These are phyloP conservation scores for Drosophila eohydei DNA, from an alignment of 2,888 invertebrate species.

Conservation along the genomic window DNA sequence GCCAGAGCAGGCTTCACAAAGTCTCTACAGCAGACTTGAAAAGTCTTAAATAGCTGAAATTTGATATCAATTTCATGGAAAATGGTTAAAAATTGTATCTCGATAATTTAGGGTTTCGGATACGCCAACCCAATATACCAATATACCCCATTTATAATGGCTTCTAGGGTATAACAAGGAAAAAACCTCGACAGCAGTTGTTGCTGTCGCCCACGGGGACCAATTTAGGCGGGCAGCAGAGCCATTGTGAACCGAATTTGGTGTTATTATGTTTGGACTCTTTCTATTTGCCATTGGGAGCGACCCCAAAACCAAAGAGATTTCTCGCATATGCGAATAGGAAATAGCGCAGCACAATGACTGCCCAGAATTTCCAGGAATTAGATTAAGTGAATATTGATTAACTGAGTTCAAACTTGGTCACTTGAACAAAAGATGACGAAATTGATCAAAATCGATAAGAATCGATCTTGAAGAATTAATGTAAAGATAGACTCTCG, in stretches of 20 bases:
- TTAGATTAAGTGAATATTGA: background rate
- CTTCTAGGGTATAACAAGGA: background rate
- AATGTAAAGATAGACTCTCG: background rate
- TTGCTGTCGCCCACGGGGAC: conserved; percentile 2
- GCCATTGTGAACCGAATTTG: conserved; percentile 1
- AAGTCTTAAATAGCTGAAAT: too few species aligned
- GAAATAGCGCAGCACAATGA: background rate
- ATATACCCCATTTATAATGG: background rate
- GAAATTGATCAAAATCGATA: background rate
- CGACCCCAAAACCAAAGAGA: background rate
- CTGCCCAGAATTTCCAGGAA: background rate
- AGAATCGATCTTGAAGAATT: background rate
- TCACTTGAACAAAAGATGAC: background rate
- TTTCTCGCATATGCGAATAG: conserved; percentile 2
- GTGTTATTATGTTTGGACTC: conserved; percentile 5
- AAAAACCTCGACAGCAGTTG: conserved; percentile 5
- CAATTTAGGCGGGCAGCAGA: conserved; percentile 1
- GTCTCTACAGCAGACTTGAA: too few species aligned
- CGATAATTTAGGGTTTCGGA: too few species aligned
- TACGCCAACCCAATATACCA: background rate
- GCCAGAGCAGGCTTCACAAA: too few species aligned
- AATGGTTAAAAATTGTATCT: too few species aligned
- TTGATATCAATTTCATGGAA: too few species aligned
- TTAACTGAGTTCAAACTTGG: background rate
- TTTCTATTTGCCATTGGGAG: conserved; percentile 6